These are phyloP conservation scores for Heliornis fulica DNA, from an alignment of 2,113 vertebrate genomes.

Conservation along the genomic window DNA sequence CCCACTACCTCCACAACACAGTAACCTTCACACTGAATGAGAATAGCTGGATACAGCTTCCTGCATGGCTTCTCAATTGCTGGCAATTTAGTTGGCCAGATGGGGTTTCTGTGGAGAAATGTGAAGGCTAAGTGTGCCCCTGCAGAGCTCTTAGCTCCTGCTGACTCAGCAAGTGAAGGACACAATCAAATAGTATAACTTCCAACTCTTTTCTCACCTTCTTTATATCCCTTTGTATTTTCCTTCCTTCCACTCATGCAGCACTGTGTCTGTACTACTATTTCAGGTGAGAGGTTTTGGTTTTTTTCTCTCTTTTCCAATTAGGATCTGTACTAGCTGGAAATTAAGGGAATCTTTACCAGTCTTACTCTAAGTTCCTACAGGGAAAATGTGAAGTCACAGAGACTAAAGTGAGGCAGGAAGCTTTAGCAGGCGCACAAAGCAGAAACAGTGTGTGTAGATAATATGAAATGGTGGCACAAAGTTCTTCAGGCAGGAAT, in stretches of 20 bases:
- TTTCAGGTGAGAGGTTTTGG: not conserved
- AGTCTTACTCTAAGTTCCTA: not conserved
- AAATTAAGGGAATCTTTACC: slow-evolving; percentile 13
- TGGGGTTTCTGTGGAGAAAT: slow-evolving; percentile 43
- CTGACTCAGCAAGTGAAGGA: slow-evolving; percentile 43
- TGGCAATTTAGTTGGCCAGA: slow-evolving; percentile 51
- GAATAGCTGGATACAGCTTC: slow-evolving; percentile 56
- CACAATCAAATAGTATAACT: not conserved
- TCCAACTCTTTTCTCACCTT: not conserved
- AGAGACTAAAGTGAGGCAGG: not conserved
- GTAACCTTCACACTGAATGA: slow-evolving; percentile 58
- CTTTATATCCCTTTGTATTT: not conserved
- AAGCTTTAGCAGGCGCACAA: not conserved
- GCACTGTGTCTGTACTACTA: not conserved
- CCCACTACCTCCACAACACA: not conserved
- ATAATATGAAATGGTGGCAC: not conserved
- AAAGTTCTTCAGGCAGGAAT: not conserved
- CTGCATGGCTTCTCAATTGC: slow-evolving; percentile 49
- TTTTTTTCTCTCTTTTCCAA: not conserved
- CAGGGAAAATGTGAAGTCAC: not conserved
- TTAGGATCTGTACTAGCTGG: not conserved
- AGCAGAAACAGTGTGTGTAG: not conserved
- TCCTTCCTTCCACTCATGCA: not conserved
- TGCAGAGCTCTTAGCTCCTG: slow-evolving; percentile 38
- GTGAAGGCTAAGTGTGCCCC: slow-evolving; percentile 38